A percentile compares a stretch with the other conserved stretches of the same genome.
Evolutionary conservation across 1,140 invertebrate species (phyloP).

Genomic region (Monomorium pharaonis): DNA sequence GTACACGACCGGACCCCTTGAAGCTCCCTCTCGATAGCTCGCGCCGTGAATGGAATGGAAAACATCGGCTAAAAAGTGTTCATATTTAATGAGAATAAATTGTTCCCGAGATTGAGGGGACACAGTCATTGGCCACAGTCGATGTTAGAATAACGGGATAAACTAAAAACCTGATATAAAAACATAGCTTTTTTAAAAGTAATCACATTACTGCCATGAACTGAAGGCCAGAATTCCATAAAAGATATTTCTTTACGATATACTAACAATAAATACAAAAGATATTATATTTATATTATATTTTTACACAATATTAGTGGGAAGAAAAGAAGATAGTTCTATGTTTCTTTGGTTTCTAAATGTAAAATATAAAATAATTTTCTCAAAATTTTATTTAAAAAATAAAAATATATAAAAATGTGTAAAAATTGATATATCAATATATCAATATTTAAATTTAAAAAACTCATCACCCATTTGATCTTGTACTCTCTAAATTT

Average conservation of each 20-base stretch:
- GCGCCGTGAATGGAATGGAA: constrained; percentile 6
- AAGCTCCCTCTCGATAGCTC: constrained; percentile 33
- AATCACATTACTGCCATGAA: neutral
- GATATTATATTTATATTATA: neutral
- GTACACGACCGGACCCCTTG: constrained; percentile 24
- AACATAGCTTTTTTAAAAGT: neutral
- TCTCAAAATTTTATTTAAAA: neutral
- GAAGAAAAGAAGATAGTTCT: neutral
- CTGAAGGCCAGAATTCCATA: neutral
- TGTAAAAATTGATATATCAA: no score
- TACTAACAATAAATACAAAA: neutral
- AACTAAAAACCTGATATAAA: neutral
- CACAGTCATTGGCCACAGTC: neutral
- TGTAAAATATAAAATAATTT: neutral
- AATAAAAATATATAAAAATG: neutral
- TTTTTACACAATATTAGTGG: neutral
- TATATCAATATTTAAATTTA: no score
- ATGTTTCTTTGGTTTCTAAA: neutral
- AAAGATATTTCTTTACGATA: neutral
- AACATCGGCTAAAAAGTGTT: constrained; percentile 31
- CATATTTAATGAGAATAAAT: constrained; percentile 49
- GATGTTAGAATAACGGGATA: neutral
- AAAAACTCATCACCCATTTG: no score
- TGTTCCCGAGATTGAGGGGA: neutral
- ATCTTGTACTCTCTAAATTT: no score